These are phyloP conservation scores for Druceiella hillmani DNA, from an alignment of 2,888 invertebrate species.

Conservation along the genomic window DNA sequence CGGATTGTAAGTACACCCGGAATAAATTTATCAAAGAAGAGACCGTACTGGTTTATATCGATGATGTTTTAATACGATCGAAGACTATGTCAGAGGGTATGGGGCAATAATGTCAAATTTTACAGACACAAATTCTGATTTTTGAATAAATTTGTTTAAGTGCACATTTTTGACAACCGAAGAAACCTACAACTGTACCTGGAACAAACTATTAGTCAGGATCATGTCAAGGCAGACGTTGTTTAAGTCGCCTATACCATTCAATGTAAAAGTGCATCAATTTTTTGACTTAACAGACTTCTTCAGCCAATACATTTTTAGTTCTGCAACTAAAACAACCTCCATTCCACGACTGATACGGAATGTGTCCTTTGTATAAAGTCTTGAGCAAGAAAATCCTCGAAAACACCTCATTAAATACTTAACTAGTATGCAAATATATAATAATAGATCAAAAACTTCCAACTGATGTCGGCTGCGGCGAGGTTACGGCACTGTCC, in stretches of 20 bases:
- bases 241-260: constrained; percentile 8
- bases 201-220: constrained; percentile 12
- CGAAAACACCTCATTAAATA: constrained; percentile 1
- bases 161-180: no score
- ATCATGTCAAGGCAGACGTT: constrained; percentile 21
- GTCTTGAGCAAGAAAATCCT: constrained; percentile 3
- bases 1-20: no score
- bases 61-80: no score
- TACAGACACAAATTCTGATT: no score
- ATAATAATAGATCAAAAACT: constrained; percentile 24
- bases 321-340: constrained; percentile 4
- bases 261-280: constrained; percentile 12
- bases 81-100: no score
- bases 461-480: constrained; percentile 25
- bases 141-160: no score
- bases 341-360: neutral
- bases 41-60: no score
- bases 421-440: constrained; percentile 22
- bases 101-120: no score
- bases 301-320: constrained; percentile 4
- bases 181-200: no score
- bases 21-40: no score
- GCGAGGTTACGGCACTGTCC: constrained; percentile 25
- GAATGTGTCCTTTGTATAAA: constrained; percentile 2
- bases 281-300: constrained; percentile 6